A percentile compares a stretch with the other conserved stretches of the same genome.
phyloP scores from a whole-genome alignment of 30 jellyfish, hydroid and myxozoan species.

The Turritopsis dohrnii region DNA sequence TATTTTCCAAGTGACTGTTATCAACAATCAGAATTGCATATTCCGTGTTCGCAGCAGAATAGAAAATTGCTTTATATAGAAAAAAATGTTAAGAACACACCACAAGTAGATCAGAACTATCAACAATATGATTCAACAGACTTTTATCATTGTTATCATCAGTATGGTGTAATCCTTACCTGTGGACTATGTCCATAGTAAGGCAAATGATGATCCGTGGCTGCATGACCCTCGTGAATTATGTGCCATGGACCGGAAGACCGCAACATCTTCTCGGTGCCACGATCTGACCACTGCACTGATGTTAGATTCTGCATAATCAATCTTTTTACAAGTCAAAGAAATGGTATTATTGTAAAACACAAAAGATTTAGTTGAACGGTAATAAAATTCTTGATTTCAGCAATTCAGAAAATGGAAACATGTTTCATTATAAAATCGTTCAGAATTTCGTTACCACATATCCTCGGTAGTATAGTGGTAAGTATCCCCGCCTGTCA shows the following conservation, averaged over 20 bases:
- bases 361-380: background rate
- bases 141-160: background rate
- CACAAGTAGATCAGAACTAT: background rate
- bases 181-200: conserved; percentile 31
- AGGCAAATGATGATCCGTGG: conserved; percentile 29
- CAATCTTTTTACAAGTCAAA: too few relatives aligned
- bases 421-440: too few relatives aligned
- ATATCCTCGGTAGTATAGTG: background rate
- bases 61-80: too few relatives aligned
- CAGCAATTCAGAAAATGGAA: background rate
- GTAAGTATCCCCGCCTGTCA: background rate
- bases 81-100: too few relatives aligned
- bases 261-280: conserved; percentile 25
- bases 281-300: conserved; percentile 17
- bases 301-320: background rate
- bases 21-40: background rate
- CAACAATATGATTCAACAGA: background rate
- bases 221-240: conserved; percentile 7
- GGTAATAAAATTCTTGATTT: background rate
- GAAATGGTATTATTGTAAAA: background rate
- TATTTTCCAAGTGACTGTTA: too few relatives aligned
- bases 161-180: conserved; percentile 44
- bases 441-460: background rate
- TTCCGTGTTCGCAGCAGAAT: too few relatives aligned
- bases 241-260: conserved; percentile 22